Percentiles rank a stretch among this genome's conserved stretches.
phyloP scores from a whole-genome alignment of 2,113 vertebrate genomes.

The Caretta caretta region DNA sequence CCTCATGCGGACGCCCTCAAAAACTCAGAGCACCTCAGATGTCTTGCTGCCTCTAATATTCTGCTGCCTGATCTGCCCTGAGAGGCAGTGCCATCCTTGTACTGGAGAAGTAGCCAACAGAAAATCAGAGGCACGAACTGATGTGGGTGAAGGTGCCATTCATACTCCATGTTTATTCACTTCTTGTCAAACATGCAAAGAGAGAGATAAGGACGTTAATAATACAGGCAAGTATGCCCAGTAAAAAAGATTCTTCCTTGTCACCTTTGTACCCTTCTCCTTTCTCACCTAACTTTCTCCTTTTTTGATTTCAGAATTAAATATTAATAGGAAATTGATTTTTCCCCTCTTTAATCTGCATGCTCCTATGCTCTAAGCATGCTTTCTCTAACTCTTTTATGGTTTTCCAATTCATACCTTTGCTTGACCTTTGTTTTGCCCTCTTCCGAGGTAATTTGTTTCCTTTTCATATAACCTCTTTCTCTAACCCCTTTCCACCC shows the following conservation, averaged over 20 bases:
- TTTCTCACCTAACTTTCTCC: constrained; percentile 13
- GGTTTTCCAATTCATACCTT: background rate
- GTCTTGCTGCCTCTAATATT: background rate
- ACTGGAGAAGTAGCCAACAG: background rate
- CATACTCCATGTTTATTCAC: constrained; percentile 43
- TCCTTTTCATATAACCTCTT: constrained; percentile 6
- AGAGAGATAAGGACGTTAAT: constrained; percentile 47
- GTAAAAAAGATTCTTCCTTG: constrained; percentile 27
- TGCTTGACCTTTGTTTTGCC: constrained; percentile 13
- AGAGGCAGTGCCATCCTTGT: background rate
- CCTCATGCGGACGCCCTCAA: background rate
- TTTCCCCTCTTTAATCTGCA: constrained; percentile 56
- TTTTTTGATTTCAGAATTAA: constrained; percentile 29
- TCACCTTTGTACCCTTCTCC: background rate
- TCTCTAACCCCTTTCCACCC: constrained; percentile 2
- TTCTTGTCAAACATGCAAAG: constrained; percentile 67
- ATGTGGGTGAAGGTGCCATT: background rate
- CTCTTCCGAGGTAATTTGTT: background rate
- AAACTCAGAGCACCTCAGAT: background rate
- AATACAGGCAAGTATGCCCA: constrained; percentile 38
- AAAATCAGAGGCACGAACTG: background rate
- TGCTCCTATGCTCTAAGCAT: background rate
- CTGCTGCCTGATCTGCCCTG: background rate
- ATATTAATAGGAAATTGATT: constrained; percentile 26
- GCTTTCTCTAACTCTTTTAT: background rate